Evolutionary conservation across 1,140 invertebrate genomes (phyloP), one percentile per base, ranked within the genome.

Genomic region (Bombus affinis): DNA sequence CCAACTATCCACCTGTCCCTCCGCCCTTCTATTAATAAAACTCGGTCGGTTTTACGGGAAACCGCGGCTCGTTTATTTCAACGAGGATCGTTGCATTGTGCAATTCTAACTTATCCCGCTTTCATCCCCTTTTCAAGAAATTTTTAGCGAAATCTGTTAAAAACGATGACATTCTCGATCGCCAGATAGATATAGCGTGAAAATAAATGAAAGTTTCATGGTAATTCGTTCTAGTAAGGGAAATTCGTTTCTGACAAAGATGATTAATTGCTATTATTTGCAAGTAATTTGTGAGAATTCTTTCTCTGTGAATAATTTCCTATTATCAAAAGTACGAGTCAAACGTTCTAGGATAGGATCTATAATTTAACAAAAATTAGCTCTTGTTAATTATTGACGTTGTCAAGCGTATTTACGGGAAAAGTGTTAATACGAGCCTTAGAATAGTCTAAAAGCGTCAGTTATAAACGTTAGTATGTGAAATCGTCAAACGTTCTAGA

Each of bases 1-100:
- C 39, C 42, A 9, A 25, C 42, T 15, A 18, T n/a, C 72, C 66
- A 68, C 66, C 66, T 68, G 66, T 68, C 66, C 22, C 22, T 37
- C 57, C 37, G 37, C 57, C 28, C 75, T 77, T 39, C 75, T 77
- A 39, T 62, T 77, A 77, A 77, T 77, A 77, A 62, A 77, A 77
- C 37, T n/a, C n/a, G 8, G 25, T 15, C 35, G 3, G 37, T 47
- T 47, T 47, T 47, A 72, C 70, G 44, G 74, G 8, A 57, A 57
- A 53, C 47, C 47, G 74, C 74, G 44, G 22, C 42, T 44, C 44
- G 73, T 74, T 74, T 74, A 74, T 74, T 74, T 35, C 73, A 68
- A 32, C 18, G 32, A 0, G 13, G n/a, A 66, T 32, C 62, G 32
- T 35, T 6, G 32, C 65, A 15, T 70, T 3, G 65, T 15, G 28